phyloP scores from a whole-genome alignment of 2,888 invertebrate species.

The Rhodophaea formosa region DNA sequence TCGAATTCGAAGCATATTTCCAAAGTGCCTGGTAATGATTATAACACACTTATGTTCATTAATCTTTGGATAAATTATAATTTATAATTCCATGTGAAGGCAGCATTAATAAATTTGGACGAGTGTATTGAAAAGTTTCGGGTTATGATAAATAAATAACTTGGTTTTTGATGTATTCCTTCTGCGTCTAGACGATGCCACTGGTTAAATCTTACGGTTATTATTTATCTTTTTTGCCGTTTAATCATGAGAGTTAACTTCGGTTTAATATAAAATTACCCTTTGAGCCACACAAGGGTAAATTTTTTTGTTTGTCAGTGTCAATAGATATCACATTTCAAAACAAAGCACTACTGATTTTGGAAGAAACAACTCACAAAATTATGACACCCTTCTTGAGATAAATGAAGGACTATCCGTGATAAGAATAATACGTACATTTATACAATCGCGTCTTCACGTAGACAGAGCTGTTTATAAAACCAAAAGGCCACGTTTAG shows the following conservation, averaged over 20 bases:
- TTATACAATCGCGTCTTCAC: too few species aligned
- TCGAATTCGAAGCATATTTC: slow-evolving; percentile 52
- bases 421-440: too few species aligned
- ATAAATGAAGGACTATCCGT: too few species aligned
- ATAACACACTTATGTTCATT: slow-evolving; percentile 65
- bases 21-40: slow-evolving; percentile 56
- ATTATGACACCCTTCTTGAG: too few species aligned
- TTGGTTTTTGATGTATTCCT: slow-evolving; percentile 32
- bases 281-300: too few species aligned
- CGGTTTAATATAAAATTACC: too few species aligned
- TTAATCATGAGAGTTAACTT: not conserved
- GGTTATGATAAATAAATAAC: slow-evolving; percentile 72
- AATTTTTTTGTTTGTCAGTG: too few species aligned
- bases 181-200: slow-evolving; percentile 28
- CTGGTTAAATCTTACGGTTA: not conserved
- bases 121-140: slow-evolving; percentile 65
- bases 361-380: too few species aligned
- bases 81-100: slow-evolving; percentile 57
- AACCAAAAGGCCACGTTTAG: too few species aligned
- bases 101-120: slow-evolving; percentile 62
- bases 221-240: not conserved
- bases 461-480: too few species aligned
- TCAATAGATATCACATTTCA: too few species aligned
- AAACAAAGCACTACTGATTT: too few species aligned
- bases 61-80: slow-evolving; percentile 65